These are phyloP conservation scores for Poicephalus meyeri DNA, from an alignment of 2,113 vertebrate species.

Conservation along the genomic window DNA sequence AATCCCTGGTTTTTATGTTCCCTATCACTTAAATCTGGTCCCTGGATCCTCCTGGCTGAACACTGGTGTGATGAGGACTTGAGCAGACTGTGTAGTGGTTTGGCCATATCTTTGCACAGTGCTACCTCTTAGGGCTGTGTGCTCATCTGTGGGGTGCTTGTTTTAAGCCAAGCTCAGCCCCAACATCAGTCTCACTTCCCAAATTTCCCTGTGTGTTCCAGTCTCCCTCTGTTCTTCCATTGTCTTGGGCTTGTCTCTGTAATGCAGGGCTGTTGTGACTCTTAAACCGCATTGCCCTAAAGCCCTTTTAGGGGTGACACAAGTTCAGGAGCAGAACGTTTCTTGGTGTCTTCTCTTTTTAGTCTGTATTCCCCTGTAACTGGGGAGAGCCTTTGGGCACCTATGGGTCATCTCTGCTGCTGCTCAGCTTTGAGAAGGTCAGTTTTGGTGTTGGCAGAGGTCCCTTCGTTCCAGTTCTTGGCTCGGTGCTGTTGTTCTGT, in stretches of 20 bases:
- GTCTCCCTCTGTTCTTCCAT: rapidly evolving
- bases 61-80: neutral
- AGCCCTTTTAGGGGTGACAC: neutral
- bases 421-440: neutral
- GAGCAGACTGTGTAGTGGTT: rapidly evolving
- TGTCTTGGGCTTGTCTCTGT: neutral
- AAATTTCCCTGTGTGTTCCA: neutral
- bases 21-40: neutral
- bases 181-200: neutral
- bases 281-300: rapidly evolving
- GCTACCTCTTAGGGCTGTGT: neutral
- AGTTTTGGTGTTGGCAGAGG: neutral
- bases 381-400: neutral
- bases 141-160: neutral
- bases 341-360: neutral
- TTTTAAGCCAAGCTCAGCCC: neutral
- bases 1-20: neutral
- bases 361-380: rapidly evolving
- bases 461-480: neutral
- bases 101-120: too few species aligned
- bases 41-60: neutral
- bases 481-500: neutral
- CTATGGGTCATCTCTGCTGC: neutral
- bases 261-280: neutral
- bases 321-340: neutral